Conservation (phyloP, 2,888 invertebrate species). For the Asteroscopus sphinx region DNA sequence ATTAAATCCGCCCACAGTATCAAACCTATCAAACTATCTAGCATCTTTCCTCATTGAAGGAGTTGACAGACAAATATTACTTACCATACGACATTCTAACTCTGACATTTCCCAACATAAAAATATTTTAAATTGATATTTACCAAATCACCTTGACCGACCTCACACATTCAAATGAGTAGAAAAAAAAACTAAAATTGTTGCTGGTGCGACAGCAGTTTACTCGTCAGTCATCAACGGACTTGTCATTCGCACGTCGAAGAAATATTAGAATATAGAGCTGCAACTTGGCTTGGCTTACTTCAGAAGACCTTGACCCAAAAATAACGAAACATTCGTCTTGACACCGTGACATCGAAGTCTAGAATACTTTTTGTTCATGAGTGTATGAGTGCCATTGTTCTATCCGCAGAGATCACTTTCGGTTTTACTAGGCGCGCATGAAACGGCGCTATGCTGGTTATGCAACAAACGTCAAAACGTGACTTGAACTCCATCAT, state of each 20-base stretch:
- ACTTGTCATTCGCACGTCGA: slow-evolving; percentile 47
- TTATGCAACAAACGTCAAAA: slow-evolving; percentile 28
- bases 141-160: slow-evolving; percentile 54
- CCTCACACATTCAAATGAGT: slow-evolving; percentile 42
- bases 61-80: no score
- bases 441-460: not conserved
- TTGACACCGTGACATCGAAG: slow-evolving; percentile 77
- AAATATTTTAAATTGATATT: slow-evolving; percentile 32
- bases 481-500: slow-evolving; percentile 45
- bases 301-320: slow-evolving; percentile 79
- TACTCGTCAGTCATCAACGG: slow-evolving; percentile 36
- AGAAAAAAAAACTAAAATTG: slow-evolving; percentile 30
- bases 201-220: slow-evolving; percentile 3
- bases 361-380: slow-evolving; percentile 55
- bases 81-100: not conserved
- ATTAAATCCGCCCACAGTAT: no score
- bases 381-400: slow-evolving; percentile 45
- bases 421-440: slow-evolving; percentile 32
- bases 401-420: slow-evolving; percentile 44
- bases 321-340: slow-evolving; percentile 81
- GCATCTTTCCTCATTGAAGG: no score
- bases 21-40: no score
- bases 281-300: slow-evolving; percentile 68
- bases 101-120: slow-evolving; percentile 11
- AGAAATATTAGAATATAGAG: slow-evolving; percentile 53